Conservation (phyloP, 2,113 vertebrate genomes). For the Erinaceus europaeus region DNA sequence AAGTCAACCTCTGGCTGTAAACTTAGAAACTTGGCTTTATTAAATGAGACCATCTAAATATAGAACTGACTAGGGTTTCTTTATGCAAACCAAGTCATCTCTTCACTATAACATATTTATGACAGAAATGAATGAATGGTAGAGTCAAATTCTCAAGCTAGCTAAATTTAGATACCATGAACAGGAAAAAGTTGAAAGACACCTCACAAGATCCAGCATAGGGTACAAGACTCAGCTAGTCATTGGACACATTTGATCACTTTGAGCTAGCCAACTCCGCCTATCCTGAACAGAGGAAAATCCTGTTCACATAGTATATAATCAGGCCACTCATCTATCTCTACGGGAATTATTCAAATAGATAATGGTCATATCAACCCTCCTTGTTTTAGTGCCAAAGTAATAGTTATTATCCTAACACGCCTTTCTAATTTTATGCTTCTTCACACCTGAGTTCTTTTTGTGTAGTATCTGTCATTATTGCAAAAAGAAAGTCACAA, state of each 20-base stretch:
- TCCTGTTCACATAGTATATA: too few relatives aligned
- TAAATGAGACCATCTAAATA: not conserved
- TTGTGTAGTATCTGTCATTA: not conserved
- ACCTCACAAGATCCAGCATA: too few relatives aligned
- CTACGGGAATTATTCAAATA: not conserved
- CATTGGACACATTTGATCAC: too few relatives aligned
- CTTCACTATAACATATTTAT: not conserved
- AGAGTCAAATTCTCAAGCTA: not conserved
- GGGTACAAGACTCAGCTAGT: too few relatives aligned
- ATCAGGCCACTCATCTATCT: not conserved
- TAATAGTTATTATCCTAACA: too few relatives aligned
- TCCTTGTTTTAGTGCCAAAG: not conserved
- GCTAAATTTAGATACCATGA: not conserved
- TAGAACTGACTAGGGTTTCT: not conserved
- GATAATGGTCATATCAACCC: not conserved
- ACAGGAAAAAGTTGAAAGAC: too few relatives aligned
- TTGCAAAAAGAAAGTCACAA: not conserved
- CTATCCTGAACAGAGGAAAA: too few relatives aligned
- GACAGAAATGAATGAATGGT: not conserved
- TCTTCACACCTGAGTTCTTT: not conserved
- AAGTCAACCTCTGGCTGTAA: too few relatives aligned
- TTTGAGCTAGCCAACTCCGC: too few relatives aligned
- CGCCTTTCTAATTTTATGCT: too few relatives aligned
- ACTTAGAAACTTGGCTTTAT: conserved; percentile 1
- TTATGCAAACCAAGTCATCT: not conserved